Evolutionary conservation across 1,140 invertebrate species (phyloP), one percentile per base, ranked within the genome.

Genomic region (Thereuonema tuberculata): DNA sequence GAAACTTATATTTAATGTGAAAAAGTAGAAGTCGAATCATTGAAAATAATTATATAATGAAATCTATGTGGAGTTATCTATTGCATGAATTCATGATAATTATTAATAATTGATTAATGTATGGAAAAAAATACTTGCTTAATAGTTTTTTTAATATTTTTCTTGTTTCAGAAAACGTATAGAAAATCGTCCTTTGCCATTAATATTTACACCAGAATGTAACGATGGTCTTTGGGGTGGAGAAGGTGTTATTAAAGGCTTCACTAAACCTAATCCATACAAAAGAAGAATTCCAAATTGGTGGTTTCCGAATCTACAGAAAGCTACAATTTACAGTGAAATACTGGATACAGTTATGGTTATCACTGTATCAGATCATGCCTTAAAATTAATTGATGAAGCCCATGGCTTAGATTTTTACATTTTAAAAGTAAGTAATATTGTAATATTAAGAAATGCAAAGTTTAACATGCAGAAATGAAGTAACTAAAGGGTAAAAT

Each of bases 371-470:
- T 99, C 96, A 17, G 73, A 83, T 50, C 75, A 91, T 64, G 83
- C 91, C 1, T 73, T 94, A 26, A 74, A 81, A 66, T 76, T 93
- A 53, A 93, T 99, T 62, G 86, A 96, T 76, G 80, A 93, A 61
- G 78, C 87, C 68, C 86, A 86, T 79, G 95, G 96, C 25, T 88
- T 99, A 67, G 96, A 99, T 77, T 81, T 87, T 73, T 99, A 99
- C 76, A 76, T 98, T 64, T 76, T 98, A 2, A 85, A 92, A 78
- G 86, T 87, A 71, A 65, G 61, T 67, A 56, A n/a, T n/a, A n/a
- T 58, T 29, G 14, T 43, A 29, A 48, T 55, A 52, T 63, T n/a
- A n/a, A n/a, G 57, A 49, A 43, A 25, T 61, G 59, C 47, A 48
- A 31, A 60, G 5, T 23, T 62, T 21, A 12, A 9, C 21, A 21